Conservation (phyloP, 1,140 invertebrate genomes). For the Paramacrobiotus metropolitanus region DNA sequence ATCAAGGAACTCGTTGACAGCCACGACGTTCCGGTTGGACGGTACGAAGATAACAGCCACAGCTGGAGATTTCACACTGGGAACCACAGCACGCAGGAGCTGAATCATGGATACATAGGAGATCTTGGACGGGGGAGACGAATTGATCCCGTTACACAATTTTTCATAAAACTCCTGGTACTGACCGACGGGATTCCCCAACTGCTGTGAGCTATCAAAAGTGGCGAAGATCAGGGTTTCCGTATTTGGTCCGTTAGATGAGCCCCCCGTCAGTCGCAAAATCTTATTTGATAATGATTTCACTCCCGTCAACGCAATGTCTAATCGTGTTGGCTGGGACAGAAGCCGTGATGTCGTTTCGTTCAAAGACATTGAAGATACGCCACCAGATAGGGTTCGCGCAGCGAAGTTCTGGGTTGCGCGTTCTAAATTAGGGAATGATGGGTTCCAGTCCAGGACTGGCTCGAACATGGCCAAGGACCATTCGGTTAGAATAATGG, state of each 20-base stretch:
- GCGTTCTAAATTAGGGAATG: background rate
- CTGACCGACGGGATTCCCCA: background rate
- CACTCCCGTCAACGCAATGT: background rate
- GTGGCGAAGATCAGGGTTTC: background rate
- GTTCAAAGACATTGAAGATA: background rate
- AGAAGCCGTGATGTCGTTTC: background rate
- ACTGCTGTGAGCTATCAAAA: background rate
- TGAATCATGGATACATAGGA: background rate
- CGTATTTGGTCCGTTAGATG: background rate
- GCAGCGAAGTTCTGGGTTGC: background rate
- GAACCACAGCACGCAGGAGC: background rate
- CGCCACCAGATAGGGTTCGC: background rate
- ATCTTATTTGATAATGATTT: background rate
- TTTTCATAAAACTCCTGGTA: background rate
- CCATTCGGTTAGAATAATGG: background rate
- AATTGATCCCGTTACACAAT: background rate
- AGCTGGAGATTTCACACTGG: background rate
- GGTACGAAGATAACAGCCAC: background rate
- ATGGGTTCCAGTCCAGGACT: background rate
- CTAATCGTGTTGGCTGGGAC: background rate
- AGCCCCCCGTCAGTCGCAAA: background rate
- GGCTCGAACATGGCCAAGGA: background rate
- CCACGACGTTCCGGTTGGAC: background rate
- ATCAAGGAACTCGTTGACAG: background rate
- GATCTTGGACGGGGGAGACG: background rate